A percentile compares a stretch with the other conserved stretches of the same genome.
Evolutionary conservation across 2,797 vertebrate species (phyloP).

Genomic region (Gymnothorax javanicus): DNA sequence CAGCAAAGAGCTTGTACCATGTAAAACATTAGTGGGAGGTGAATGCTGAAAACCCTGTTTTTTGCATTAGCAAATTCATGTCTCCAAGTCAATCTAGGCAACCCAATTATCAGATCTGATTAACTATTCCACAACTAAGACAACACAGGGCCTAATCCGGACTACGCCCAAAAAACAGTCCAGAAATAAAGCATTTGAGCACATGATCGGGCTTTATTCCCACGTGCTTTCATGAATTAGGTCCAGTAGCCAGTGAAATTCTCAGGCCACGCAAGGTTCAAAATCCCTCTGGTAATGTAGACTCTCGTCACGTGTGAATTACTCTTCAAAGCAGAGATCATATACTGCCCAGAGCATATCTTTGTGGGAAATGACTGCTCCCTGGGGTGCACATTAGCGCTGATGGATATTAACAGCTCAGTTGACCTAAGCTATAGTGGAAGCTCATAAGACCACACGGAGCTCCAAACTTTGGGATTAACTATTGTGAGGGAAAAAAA

Average conservation of each 20-base stretch:
- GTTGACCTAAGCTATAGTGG: not conserved
- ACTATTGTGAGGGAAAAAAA: no score
- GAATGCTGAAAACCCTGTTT: no score
- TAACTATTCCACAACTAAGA: not conserved
- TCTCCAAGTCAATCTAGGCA: no score
- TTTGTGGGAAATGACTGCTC: slow-evolving; percentile 9
- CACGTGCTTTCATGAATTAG: slow-evolving; percentile 49
- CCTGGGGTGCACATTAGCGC: not conserved
- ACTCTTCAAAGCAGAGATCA: not conserved
- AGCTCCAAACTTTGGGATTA: not conserved
- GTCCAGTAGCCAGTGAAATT: slow-evolving; percentile 55
- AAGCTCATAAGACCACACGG: not conserved
- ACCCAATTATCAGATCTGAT: no score
- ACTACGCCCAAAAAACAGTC: not conserved
- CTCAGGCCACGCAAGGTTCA: slow-evolving; percentile 33
- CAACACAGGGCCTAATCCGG: not conserved
- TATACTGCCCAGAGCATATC: not conserved
- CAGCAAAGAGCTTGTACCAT: no score
- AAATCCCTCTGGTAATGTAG: not conserved
- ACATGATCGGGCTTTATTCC: not conserved
- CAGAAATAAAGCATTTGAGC: not conserved
- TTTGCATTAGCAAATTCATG: no score
- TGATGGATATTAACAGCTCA: not conserved
- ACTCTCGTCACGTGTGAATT: not conserved
- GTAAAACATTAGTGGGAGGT: no score